phyloP scores from a whole-genome alignment of 2,113 vertebrate genomes.

The Planiliza haematocheilus region DNA sequence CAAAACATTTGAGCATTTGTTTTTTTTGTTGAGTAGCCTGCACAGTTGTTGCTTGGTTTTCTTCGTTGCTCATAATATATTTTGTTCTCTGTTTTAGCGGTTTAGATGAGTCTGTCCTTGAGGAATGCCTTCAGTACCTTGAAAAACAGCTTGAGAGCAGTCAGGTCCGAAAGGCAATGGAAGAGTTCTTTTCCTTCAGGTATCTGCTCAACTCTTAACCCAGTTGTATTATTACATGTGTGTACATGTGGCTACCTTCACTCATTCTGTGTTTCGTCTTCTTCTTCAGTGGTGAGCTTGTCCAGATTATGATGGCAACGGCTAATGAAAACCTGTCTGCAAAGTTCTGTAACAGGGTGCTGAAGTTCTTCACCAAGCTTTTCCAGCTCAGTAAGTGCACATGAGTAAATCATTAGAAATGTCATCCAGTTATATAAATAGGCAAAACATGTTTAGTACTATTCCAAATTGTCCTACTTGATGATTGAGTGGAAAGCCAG shows the following conservation, averaged over 20 bases:
- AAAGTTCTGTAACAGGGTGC: slow-evolving; percentile 97
- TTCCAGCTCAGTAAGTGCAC: slow-evolving; percentile 95
- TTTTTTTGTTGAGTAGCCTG: background rate
- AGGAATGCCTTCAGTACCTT: slow-evolving; percentile 96
- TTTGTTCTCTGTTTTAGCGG: slow-evolving; percentile 81
- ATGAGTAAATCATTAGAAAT: too few species aligned
- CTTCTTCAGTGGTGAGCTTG: slow-evolving; percentile 90
- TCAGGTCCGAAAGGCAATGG: slow-evolving; percentile 97
- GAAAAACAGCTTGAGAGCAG: slow-evolving; percentile 97
- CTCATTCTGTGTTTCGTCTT: slow-evolving; percentile 20
- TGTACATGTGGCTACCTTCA: background rate
- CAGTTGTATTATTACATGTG: background rate
- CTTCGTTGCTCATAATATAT: background rate
- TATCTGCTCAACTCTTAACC: slow-evolving; percentile 53
- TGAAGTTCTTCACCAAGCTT: slow-evolving; percentile 99
- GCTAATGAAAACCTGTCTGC: slow-evolving; percentile 97
- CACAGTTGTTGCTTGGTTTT: background rate
- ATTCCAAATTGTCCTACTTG: too few species aligned
- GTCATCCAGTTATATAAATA: background rate
- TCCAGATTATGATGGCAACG: slow-evolving; percentile 99
- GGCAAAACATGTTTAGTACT: background rate
- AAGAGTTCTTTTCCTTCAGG: slow-evolving; percentile 98
- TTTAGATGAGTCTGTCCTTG: slow-evolving; percentile 94
- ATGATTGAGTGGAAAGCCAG: too few species aligned
- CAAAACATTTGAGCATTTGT: too few species aligned